Percentiles rank a stretch among this genome's conserved stretches.
These are phyloP conservation scores for Tineola bisselliella DNA, from an alignment of 2,888 invertebrate genomes.

Conservation along the genomic window DNA sequence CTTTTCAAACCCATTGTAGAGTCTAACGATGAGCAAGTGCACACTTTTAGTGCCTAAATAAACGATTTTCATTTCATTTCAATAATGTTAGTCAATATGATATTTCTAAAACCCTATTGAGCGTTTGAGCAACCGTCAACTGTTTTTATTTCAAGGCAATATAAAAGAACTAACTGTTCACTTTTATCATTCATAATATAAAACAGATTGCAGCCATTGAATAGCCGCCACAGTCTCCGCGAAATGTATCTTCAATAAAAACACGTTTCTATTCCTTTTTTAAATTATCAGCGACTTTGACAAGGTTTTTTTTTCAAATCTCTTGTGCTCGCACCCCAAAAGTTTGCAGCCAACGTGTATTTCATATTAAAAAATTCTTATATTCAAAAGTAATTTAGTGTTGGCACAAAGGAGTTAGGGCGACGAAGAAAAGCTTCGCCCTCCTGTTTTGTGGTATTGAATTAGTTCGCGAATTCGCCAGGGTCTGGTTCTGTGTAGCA, in stretches of 20 bases:
- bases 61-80: too few relatives aligned
- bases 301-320: neutral
- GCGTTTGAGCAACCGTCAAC: neutral
- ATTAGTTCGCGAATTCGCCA: slow-evolving; percentile 58
- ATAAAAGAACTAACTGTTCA: neutral
- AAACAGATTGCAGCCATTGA: neutral
- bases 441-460: slow-evolving; percentile 63
- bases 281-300: neutral
- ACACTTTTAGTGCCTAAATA: too few relatives aligned
- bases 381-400: slow-evolving; percentile 61
- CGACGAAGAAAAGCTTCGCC: slow-evolving; percentile 44
- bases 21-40: too few relatives aligned
- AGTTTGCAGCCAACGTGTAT: slow-evolving; percentile 42
- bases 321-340: slow-evolving; percentile 26
- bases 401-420: slow-evolving; percentile 45
- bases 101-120: neutral
- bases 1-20: too few relatives aligned
- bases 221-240: neutral
- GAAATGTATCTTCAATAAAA: neutral
- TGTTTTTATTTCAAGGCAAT: neutral
- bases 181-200: neutral
- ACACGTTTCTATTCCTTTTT: neutral
- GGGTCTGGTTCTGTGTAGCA: slow-evolving; percentile 43
- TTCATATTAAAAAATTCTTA: slow-evolving; percentile 58
- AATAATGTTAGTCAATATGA: neutral